Evolutionary conservation across 2,113 vertebrate genomes (phyloP), one percentile per base, ranked within the genome.

Genomic region (Glaucidium brasilianum): DNA sequence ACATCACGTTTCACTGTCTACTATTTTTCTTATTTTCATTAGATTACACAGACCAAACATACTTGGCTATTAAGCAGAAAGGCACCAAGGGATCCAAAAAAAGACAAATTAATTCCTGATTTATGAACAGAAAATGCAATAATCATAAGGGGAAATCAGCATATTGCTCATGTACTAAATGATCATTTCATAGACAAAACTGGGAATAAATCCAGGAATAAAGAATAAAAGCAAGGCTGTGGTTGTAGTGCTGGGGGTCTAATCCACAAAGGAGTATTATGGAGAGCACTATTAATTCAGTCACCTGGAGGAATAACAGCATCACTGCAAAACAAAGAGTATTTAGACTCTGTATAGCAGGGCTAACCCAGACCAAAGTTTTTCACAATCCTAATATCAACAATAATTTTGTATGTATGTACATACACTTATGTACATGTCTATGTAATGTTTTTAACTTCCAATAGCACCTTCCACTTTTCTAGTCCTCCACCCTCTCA

Each of bases 91-190:
- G 96, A 94, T 74, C 37, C 26, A 81, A 93, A 94, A 94, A 92
- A 91, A 94, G 78, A 84, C 90, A 96, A 97, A 96, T 97, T 97
- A 97, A 97, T 94, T 96, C 92, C 53, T 95, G 83, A 95, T 97
- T 97, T 96, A 95, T 90, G 68, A 96, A 90, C 68, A 97, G 92
- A 91, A 95, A 96, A 90, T 60, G 75, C 80, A 96, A 76, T 94
- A 96, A 93, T 88, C 74, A 32, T 93, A 95, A 79, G 71, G 20
- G 66, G n/a, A 96, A 95, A 94, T 94, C 88, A 96, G 93, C 96
- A 96, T 96, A 97, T 79, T 97, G 91, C 72, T 94, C 71, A 69
- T 92, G 85, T 88, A 93, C 83, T 93, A 95, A 97, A 92, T 85
- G 73, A 96, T 92, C n/a, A 58, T 91, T 97, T 95, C 68, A 94